Base-by-base conservation (phyloP, 2,888 invertebrate genomes). In the Cheilosia soror region DNA sequence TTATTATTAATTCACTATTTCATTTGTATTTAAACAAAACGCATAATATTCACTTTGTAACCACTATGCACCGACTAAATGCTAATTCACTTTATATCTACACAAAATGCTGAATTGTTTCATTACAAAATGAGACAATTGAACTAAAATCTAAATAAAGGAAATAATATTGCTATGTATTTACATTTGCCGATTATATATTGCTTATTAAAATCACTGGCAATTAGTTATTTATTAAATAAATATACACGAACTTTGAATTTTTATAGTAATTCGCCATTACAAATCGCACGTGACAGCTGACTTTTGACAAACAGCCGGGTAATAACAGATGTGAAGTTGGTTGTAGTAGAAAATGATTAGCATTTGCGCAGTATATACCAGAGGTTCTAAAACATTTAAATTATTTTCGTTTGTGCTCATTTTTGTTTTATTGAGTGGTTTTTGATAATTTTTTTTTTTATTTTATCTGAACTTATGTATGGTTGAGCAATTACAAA, bases 301-400 rank as follows among this genome's bases (percentile, higher is more conserved):
- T 84, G 84, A 79, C 69, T 79, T 25, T 51, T 51, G 13, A 13
- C 33, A 37, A 55, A 27, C 62, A 78, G 51, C 79, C 79, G 63
- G 83, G n/a, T 15, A 58, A 84, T 65, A 79, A 80, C 44, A 58
- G 9, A 25, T 1, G 65, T 75, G 84, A 84, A 84, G 80, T 80
- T 84, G 63, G 65, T 5, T 31, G 65, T 2, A 51, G 73, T 75
- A 63, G 4, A 13, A 2, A 4, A 2, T 1, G 1, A 6, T 7
- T 55, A 9, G 2, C 4, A 53, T 9, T 27, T 25, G 62, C 20
- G 4, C 44, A 6, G 7, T 6, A 2, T 63, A n/a, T 33, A 78
- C 40, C 68, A 84, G 55, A 60, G 40, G 40, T 15, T 63, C 78
- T 63, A 55, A 78, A 78, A 63, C 33, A 4, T 29, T 44, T n/a